These are phyloP conservation scores for Hyperoplus immaculatus DNA, from an alignment of 2,797 vertebrate species.

Conservation along the genomic window DNA sequence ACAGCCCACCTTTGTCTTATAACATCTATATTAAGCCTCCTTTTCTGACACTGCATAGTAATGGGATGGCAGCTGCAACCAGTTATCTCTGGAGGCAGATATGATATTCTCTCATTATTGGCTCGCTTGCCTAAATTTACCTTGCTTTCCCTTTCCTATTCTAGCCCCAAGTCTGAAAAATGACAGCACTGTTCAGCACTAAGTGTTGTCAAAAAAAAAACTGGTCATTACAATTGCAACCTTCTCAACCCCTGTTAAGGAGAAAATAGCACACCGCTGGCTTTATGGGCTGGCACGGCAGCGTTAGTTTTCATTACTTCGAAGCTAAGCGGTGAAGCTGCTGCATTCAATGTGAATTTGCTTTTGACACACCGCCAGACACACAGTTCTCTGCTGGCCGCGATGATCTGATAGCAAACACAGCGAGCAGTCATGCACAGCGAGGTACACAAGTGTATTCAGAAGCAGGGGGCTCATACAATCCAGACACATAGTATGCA, in stretches of 20 bases:
- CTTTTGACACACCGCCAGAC: slow-evolving; percentile 53
- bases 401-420: slow-evolving; percentile 50
- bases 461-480: slow-evolving; percentile 40
- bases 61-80: slow-evolving; percentile 52
- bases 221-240: slow-evolving; percentile 59
- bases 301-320: slow-evolving; percentile 39
- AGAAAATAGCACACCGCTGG: slow-evolving; percentile 49
- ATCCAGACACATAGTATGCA: slow-evolving; percentile 22
- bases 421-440: slow-evolving; percentile 41
- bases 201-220: slow-evolving; percentile 55
- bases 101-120: slow-evolving; percentile 69
- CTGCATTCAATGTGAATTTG: slow-evolving; percentile 37
- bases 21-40: slow-evolving; percentile 61
- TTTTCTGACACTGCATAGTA: slow-evolving; percentile 45
- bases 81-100: slow-evolving; percentile 65
- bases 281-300: slow-evolving; percentile 43
- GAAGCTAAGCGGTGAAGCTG: slow-evolving; percentile 32
- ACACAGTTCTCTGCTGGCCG: slow-evolving; percentile 36
- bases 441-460: slow-evolving; percentile 50
- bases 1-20: slow-evolving; percentile 54
- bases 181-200: slow-evolving; percentile 27
- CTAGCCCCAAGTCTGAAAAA: slow-evolving; percentile 17
- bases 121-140: slow-evolving; percentile 41
- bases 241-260: slow-evolving; percentile 48
- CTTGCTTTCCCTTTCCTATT: slow-evolving; percentile 29